Conservation (phyloP, 1,140 invertebrate genomes). For the Camponotus floridanus region DNA sequence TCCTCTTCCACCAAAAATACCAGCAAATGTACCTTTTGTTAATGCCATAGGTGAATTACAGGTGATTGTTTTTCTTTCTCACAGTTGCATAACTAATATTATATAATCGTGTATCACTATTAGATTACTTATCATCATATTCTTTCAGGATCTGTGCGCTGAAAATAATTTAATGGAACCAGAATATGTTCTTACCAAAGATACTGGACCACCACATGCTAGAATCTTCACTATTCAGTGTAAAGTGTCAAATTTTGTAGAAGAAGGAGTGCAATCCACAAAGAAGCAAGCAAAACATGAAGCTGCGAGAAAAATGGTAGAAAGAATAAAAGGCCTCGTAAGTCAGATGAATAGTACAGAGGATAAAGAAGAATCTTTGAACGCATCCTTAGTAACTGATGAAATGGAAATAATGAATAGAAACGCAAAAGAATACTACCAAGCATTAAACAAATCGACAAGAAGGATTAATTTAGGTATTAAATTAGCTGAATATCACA, state of each 20-base stretch:
- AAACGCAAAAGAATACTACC: constrained; percentile 68
- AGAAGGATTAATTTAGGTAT: constrained; percentile 79
- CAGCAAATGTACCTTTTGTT: constrained; percentile 63
- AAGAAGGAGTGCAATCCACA: constrained; percentile 85
- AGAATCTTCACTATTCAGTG: too few species aligned
- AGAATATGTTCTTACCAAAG: too few species aligned
- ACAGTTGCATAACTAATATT: constrained; percentile 24
- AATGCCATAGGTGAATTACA: constrained; percentile 82
- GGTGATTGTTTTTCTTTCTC: constrained; percentile 67
- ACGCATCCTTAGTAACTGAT: background rate
- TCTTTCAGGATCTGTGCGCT: constrained; percentile 81
- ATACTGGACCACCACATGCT: too few species aligned
- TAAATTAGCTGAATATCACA: constrained; percentile 78
- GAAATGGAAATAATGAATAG: constrained; percentile 12
- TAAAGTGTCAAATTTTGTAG: constrained; percentile 57
- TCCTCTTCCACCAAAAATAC: constrained; percentile 68
- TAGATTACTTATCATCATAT: constrained; percentile 10
- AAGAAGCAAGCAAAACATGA: constrained; percentile 88
- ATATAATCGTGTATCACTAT: background rate
- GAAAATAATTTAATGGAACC: too few species aligned
- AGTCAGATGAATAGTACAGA: constrained; percentile 19
- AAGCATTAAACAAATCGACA: constrained; percentile 13
- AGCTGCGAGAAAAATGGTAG: constrained; percentile 86
- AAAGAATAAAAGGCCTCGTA: constrained; percentile 78
- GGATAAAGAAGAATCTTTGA: background rate